Evolutionary conservation across 1,140 invertebrate genomes (phyloP), one percentile per base, ranked within the genome.

Genomic region (Macrosteles quadrilineatus): DNA sequence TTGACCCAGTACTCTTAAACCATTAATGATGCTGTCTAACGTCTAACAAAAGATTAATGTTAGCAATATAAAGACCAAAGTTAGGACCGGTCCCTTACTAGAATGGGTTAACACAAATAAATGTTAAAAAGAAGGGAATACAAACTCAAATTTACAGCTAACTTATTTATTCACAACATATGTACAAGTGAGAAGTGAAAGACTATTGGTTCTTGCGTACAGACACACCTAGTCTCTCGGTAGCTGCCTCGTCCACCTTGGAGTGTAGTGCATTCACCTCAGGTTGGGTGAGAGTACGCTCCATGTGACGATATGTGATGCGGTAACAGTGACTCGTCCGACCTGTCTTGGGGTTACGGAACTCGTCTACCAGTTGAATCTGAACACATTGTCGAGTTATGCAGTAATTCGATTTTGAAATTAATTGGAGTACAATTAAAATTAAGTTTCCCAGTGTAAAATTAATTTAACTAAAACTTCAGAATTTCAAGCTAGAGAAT

Each of bases 261-360:
- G 29, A 30, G 23, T 68, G 67, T 2, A 68, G 32, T 19, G 19
- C 17, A 81, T 94, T 96, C 0, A 97, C 96, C 85, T 99, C 96
- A 0, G 83, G 83, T 78, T 98, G 91, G 0, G 88, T 93, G 12
- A 99, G 81, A 1, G 92, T 94, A 70, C 88, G 87, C 76, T 98
- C 93, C 88, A 98, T 91, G 79, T 98, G 94, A 70, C 98, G 87
- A 78, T 99, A 99, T 1, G 92, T 83, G 73, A 99, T 96, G 74
- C 92, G 87, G 79, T 97, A 99, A 78, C 94, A 96, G 67, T 98
- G 90, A 73, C 96, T 98, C 0, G 80, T 86, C 76, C 87, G 88
- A 31, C 90, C 87, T 17, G 85, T 91, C 82, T 97, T 96, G 12
- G 93, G 92, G 83, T 99, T 89, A 32, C 83, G 82, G 81, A 95